Percentiles rank a stretch among this genome's conserved stretches.
Conservation (phyloP, 2,888 invertebrate genomes). For the Pristionchus arcanus region DNA sequence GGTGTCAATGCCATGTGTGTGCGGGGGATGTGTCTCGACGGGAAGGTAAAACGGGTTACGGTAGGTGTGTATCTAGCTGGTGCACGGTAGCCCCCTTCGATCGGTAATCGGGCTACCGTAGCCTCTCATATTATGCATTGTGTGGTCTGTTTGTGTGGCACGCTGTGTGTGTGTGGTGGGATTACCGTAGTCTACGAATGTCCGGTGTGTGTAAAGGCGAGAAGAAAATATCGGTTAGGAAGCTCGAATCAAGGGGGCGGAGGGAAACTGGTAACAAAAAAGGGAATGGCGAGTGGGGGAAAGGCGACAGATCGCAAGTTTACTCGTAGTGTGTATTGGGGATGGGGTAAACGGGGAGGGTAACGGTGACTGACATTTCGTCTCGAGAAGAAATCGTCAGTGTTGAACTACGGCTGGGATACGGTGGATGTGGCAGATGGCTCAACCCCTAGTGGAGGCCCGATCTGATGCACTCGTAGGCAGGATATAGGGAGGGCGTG, state of each 20-base stretch:
- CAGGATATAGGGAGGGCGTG: background rate
- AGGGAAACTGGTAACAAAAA: background rate
- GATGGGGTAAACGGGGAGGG: background rate
- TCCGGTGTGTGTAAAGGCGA: background rate
- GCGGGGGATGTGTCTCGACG: background rate
- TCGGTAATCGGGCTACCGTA: background rate
- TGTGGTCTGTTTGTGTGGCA: constrained; percentile 41
- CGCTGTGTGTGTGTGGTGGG: background rate
- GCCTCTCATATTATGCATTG: constrained; percentile 23
- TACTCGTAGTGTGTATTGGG: background rate
- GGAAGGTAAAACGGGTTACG: background rate
- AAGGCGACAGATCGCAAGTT: constrained; percentile 24
- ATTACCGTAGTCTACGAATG: constrained; percentile 28
- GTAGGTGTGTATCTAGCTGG: constrained; percentile 6
- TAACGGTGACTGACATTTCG: background rate
- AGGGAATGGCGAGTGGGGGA: constrained; percentile 22
- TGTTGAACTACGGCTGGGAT: background rate
- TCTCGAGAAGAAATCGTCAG: background rate
- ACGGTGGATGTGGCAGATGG: background rate
- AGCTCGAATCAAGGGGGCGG: background rate
- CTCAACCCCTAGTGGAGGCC: background rate
- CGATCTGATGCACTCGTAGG: constrained; percentile 4
- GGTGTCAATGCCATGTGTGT: constrained; percentile 26
- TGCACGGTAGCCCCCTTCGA: background rate
- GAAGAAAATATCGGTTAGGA: background rate